Evolutionary conservation across 2,113 vertebrate genomes (phyloP), one percentile per base, ranked within the genome.

Genomic region (Rhegmatorhina hoffmannsi): DNA sequence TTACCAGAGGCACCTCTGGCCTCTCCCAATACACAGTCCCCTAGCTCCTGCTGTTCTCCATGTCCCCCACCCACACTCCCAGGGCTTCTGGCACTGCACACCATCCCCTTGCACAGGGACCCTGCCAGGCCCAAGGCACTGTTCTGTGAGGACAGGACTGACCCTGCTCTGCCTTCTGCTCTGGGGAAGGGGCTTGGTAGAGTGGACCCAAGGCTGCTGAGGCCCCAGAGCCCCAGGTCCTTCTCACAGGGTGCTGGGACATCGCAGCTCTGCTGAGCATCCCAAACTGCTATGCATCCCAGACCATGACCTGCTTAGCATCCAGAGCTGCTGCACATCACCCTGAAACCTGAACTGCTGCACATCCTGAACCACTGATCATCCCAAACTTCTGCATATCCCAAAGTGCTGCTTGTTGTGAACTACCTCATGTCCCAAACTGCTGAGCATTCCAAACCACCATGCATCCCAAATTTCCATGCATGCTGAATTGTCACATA

Each of bases 101-200:
- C 9, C 1, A 1, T 33, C 24, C 31, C 50, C 58, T 40, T 6
- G 2, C 26, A 24, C 9, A 9, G 17, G 18, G 34, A 36, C 16
- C 19, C 50, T 70, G 83, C 43, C 46, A 26, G 72, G 49, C 31
- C 47, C 31, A 20, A 20, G 16, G 25, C 9, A 7, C 17, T 7
- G 74, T 1, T 3, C 43, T 24, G 49, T 2, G 1, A 77, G 84
- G 47, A 43, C 36, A 25, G 31, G n/a, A n/a, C 79, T 68, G 58
- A 21, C 23, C 29, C 52, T 56, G 36, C 40, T 55, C 80, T 49
- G n/a, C 75, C 36, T 85, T 40, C 89, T 52, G 78, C 17, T 11
- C 23, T 9, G 1, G 5, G 60, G 34, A 19, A 1, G 6, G 56
- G 55, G 29, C 7, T 81, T 0, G 0, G 10, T 7, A 9, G 21